Base-by-base conservation (phyloP, 2,888 invertebrate genomes). In the Digitonthophagus gazella region DNA sequence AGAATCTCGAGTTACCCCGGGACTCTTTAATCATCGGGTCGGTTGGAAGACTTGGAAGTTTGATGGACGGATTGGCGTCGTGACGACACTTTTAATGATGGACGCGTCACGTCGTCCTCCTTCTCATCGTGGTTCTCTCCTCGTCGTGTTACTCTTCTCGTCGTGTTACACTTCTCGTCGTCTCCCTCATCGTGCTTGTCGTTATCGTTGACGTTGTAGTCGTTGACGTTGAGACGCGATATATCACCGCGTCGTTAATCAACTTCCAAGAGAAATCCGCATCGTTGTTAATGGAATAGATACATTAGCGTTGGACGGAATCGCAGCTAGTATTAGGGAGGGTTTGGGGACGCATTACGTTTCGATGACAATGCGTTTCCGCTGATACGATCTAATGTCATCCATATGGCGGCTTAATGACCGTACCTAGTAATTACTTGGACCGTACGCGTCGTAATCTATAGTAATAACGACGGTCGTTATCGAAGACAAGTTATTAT, bases 401-500 rank as follows among this genome's bases (percentile, higher is more conserved):
- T 68, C 65, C 20, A 58, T 20, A 44, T 16, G 55, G 71, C 58
- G 66, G 54, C 65, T 67, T 72, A 72, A 71, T 71, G 71, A 70
- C 71, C 70, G 57, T 70, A 71, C 66, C 67, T 66, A 63, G 72
- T 71, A 72, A 72, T 72, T 72, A 72, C 71, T 68, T 66, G 71
- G 71, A 72, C 68, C 70, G 58, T 63, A 61, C 14, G 18, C 70
- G 67, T 67, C 67, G 65, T 71, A 70, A 72, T 72, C 67, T 72
- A 72, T 70, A 64, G 71, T 70, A 72, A 72, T 71, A 69, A 70
- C 69, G 64, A 15, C 28, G 57, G 64, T 67, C 71, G 68, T 72
- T 72, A 72, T 69, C 65, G 71, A 68, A 71, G 69, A 71, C 68
- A 70, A 69, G 71, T 73, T 73, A 71, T 69, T 72, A 71, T 71